Evolutionary conservation across 2,888 invertebrate genomes (phyloP).

Genomic region (Caenorhabditis afra): DNA sequence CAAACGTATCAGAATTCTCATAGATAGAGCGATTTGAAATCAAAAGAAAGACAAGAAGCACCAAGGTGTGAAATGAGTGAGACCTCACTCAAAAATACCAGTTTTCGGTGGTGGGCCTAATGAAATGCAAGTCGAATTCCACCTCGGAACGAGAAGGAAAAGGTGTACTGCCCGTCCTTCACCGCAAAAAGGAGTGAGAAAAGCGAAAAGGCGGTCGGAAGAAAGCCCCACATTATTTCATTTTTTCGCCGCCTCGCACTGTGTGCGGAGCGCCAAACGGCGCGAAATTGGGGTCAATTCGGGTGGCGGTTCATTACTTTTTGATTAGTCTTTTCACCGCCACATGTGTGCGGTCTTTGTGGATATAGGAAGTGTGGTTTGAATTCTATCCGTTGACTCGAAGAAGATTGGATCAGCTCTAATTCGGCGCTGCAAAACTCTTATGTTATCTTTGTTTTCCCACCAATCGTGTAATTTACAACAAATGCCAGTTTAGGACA

Average conservation of each 20-base stretch:
- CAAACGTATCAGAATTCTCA: not conserved
- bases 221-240: slow-evolving; percentile 40
- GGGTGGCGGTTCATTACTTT: slow-evolving; percentile 56
- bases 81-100: slow-evolving; percentile 13
- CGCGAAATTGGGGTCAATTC: slow-evolving; percentile 42
- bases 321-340: slow-evolving; percentile 44
- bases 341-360: slow-evolving; percentile 34
- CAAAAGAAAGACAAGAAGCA: not conserved
- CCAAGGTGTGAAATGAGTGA: too few relatives aligned
- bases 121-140: slow-evolving; percentile 47
- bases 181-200: slow-evolving; percentile 13
- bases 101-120: slow-evolving; percentile 39
- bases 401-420: too few relatives aligned
- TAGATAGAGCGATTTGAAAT: not conserved
- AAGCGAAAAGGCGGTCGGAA: slow-evolving; percentile 31
- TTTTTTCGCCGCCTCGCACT: slow-evolving; percentile 21
- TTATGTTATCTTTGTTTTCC: slow-evolving; percentile 4
- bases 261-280: slow-evolving; percentile 4
- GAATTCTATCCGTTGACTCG: slow-evolving; percentile 17
- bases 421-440: too few relatives aligned
- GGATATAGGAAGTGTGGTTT: slow-evolving; percentile 28
- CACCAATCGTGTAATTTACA: not conserved
- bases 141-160: slow-evolving; percentile 19
- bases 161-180: slow-evolving; percentile 30
- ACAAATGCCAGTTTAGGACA: not conserved